Evolutionary conservation across 2,888 invertebrate genomes (phyloP).

Genomic region (Anarsia innoxiella): DNA sequence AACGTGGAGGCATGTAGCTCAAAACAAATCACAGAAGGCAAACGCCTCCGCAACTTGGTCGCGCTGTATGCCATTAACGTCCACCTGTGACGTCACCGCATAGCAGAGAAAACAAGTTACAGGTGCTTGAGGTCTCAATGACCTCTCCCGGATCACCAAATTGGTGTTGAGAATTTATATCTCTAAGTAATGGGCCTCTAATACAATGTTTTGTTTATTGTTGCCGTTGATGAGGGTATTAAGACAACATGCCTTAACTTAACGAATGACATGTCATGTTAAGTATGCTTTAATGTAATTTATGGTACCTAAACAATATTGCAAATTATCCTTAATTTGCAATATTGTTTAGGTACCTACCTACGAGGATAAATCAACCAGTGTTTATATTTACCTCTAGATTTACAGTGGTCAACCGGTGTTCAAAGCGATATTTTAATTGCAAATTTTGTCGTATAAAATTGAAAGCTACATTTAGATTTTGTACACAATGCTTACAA

Average conservation of each 20-base stretch:
- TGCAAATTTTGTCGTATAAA: no score
- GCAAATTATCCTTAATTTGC: no score
- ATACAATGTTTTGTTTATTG: slow-evolving; percentile 3
- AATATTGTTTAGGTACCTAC: not conserved
- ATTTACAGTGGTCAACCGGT: no score
- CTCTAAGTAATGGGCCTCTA: slow-evolving; percentile 1
- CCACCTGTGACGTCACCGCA: slow-evolving; percentile 58
- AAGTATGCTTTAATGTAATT: no score
- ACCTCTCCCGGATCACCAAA: slow-evolving; percentile 34
- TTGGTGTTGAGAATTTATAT: slow-evolving; percentile 6
- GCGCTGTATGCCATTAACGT: slow-evolving; percentile 42
- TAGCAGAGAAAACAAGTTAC: slow-evolving; percentile 58
- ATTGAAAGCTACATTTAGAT: no score
- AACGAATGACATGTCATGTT: no score
- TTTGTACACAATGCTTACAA: no score
- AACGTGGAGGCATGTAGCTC: slow-evolving; percentile 39
- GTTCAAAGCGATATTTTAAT: no score
- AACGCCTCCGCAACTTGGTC: slow-evolving; percentile 38
- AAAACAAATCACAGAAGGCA: slow-evolving; percentile 36
- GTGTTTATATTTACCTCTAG: no score
- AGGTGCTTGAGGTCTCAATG: slow-evolving; percentile 50
- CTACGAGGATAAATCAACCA: not conserved
- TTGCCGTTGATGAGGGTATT: no score
- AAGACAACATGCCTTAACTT: no score
- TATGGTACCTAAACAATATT: no score